Evolutionary conservation across 2,797 vertebrate species (phyloP).

Genomic region (Rhinella marina): DNA sequence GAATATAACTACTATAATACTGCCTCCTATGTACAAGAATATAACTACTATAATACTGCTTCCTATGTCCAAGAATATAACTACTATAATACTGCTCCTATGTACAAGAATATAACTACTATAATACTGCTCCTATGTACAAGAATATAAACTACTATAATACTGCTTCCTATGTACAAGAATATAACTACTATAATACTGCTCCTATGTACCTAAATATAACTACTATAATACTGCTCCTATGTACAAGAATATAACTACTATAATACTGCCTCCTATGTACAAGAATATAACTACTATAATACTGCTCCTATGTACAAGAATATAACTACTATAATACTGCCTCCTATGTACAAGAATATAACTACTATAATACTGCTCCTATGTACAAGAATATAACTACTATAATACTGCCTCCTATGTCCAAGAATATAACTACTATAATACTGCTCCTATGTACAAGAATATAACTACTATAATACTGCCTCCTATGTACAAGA

Average conservation of each 20-base stretch:
- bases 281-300: too few species aligned
- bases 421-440: not conserved
- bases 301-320: not conserved
- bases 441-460: not conserved
- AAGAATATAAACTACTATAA: slow-evolving; percentile 6
- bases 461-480: not conserved
- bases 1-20: slow-evolving; percentile 18
- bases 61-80: not conserved
- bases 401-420: too few species aligned
- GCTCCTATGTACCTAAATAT: not conserved
- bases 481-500: not conserved
- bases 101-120: slow-evolving; percentile 7
- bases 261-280: not conserved
- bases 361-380: not conserved
- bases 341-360: not conserved
- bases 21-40: not conserved
- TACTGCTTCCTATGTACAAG: not conserved
- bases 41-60: not conserved
- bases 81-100: not conserved
- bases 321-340: slow-evolving; percentile 12
- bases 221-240: not conserved
- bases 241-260: slow-evolving; percentile 8
- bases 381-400: too few species aligned
- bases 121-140: not conserved
- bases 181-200: slow-evolving; percentile 13